Conservation (phyloP, 2,113 vertebrate genomes). For the Gnathonemus longibarbis region DNA sequence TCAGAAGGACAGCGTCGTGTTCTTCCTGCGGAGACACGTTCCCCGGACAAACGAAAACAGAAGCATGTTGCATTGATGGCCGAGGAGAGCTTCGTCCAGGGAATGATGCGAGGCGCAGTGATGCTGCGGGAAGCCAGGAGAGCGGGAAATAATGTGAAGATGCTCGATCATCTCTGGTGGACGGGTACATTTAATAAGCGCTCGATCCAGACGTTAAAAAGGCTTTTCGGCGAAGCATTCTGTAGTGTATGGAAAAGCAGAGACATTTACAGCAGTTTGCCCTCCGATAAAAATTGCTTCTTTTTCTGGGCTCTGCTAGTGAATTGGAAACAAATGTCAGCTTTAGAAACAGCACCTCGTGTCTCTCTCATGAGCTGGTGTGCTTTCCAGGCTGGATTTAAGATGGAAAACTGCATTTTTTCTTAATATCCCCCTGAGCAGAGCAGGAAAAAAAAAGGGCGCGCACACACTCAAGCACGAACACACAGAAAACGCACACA, state of each 20-base stretch:
- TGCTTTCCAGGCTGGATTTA: slow-evolving; percentile 32
- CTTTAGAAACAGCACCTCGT: slow-evolving; percentile 40
- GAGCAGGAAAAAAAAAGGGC: slow-evolving; percentile 17
- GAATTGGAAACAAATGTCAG: slow-evolving; percentile 61
- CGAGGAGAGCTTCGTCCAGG: not conserved
- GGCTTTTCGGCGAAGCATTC: slow-evolving; percentile 30
- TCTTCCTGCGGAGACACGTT: not conserved
- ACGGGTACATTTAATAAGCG: slow-evolving; percentile 44
- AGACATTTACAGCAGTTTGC: slow-evolving; percentile 37
- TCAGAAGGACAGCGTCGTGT: not conserved
- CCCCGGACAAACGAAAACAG: not conserved
- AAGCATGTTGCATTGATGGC: not conserved
- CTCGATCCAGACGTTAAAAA: not conserved
- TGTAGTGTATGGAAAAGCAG: slow-evolving; percentile 43
- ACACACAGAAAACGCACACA: not conserved
- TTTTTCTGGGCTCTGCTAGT: slow-evolving; percentile 39
- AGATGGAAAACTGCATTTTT: slow-evolving; percentile 39
- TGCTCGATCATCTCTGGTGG: slow-evolving; percentile 32
- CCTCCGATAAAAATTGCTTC: slow-evolving; percentile 27
- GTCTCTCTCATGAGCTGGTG: slow-evolving; percentile 26
- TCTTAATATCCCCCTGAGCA: slow-evolving; percentile 28
- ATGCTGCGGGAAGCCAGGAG: slow-evolving; percentile 23
- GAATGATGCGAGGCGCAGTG: not conserved
- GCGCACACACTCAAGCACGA: not conserved
- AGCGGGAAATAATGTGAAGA: slow-evolving; percentile 30